Evolutionary conservation across 2,888 invertebrate species (phyloP).

Genomic region (Hecatera dysodea): DNA sequence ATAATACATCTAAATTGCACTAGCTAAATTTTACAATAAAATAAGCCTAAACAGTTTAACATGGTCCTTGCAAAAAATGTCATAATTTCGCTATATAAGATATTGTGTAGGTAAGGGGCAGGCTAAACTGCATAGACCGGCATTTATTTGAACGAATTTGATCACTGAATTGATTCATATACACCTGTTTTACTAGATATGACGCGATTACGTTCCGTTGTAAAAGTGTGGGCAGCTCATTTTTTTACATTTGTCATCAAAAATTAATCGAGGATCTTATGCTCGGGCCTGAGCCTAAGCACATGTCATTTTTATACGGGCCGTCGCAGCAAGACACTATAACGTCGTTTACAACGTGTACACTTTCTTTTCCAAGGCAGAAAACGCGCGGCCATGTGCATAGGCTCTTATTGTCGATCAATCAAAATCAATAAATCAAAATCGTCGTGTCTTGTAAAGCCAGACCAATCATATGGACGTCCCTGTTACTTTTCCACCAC

Average conservation of each 20-base stretch:
- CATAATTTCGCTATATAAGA: neutral
- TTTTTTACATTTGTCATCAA: neutral
- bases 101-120: conserved; percentile 2
- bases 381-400: neutral
- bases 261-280: too few relatives aligned
- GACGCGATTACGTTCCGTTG: conserved; percentile 37
- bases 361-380: neutral
- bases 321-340: too few relatives aligned
- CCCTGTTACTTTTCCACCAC: neutral
- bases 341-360: too few relatives aligned
- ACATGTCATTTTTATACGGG: too few relatives aligned
- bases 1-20: conserved; percentile 85
- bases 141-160: conserved; percentile 65
- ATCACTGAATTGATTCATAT: conserved; percentile 63
- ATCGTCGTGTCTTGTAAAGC: neutral
- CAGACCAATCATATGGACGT: neutral
- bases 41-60: conserved; percentile 51
- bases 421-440: too few relatives aligned
- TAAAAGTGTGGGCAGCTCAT: neutral
- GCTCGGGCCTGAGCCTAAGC: too few relatives aligned
- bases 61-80: conserved; percentile 2
- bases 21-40: conserved; percentile 79
- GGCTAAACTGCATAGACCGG: conserved; percentile 51
- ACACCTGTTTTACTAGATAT: conserved; percentile 45
- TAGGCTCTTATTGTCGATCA: neutral